A percentile compares a stretch with the other conserved stretches of the same genome.
phyloP scores from a whole-genome alignment of 2,797 vertebrate genomes.

The Coregonus suidteri region DNA sequence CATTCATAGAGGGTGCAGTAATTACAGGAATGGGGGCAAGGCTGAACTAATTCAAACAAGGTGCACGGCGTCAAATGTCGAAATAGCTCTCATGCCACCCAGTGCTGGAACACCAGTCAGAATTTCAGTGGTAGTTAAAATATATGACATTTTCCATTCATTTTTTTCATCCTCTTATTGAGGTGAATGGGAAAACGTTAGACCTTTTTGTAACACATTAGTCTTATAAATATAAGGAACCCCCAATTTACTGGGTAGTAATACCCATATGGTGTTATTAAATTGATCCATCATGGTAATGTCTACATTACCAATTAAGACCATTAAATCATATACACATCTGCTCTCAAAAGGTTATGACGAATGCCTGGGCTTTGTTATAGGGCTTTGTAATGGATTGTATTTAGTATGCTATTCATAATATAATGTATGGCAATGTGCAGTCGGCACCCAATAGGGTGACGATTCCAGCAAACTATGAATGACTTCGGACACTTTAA shows the following conservation, averaged over 20 bases:
- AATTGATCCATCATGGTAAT: background rate
- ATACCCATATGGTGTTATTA: background rate
- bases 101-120: slow-evolving; percentile 34
- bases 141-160: background rate
- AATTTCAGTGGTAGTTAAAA: background rate
- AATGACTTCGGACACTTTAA: too few species aligned
- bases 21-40: slow-evolving; percentile 73
- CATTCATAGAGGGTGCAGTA: slow-evolving; percentile 72
- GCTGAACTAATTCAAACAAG: slow-evolving; percentile 76
- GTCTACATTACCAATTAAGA: background rate
- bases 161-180: background rate
- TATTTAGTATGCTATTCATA: background rate
- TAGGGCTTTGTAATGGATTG: background rate
- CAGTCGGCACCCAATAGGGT: too few species aligned
- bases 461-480: too few species aligned
- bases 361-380: background rate
- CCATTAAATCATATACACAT: background rate
- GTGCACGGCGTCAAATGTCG: slow-evolving; percentile 59
- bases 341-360: background rate
- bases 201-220: background rate
- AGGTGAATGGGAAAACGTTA: background rate
- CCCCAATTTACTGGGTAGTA: background rate
- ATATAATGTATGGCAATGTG: background rate
- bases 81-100: slow-evolving; percentile 47
- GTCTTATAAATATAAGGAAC: background rate